Evolutionary conservation across 2,888 invertebrate genomes (phyloP).

Genomic region (Stramonita haemastoma): DNA sequence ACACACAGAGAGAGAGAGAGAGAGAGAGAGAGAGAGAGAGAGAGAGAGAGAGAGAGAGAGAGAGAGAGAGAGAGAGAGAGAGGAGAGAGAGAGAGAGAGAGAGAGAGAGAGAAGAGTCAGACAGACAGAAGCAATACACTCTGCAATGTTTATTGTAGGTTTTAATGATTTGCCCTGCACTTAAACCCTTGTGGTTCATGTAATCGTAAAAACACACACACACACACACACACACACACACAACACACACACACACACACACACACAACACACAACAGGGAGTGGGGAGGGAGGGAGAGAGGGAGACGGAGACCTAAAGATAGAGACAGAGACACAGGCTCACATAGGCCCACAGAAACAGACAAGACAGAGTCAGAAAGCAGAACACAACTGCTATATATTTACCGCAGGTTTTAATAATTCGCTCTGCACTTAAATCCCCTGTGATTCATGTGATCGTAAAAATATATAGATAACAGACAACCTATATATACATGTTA

Average conservation of each 20-base stretch:
- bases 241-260: neutral
- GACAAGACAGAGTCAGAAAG: too few relatives aligned
- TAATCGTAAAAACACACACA: neutral
- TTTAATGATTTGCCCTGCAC: too few relatives aligned
- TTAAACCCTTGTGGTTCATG: too few relatives aligned
- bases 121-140: neutral
- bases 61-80: neutral
- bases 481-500: too few relatives aligned
- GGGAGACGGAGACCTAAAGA: neutral
- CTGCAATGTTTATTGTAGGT: too few relatives aligned
- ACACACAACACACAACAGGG: too few relatives aligned
- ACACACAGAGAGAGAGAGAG: neutral
- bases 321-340: neutral
- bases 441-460: too few relatives aligned
- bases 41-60: neutral
- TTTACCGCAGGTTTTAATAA: too few relatives aligned
- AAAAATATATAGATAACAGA: too few relatives aligned
- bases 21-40: neutral
- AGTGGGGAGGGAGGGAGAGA: too few relatives aligned
- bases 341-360: neutral
- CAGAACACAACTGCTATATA: too few relatives aligned
- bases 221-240: constrained; percentile 12
- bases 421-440: neutral
- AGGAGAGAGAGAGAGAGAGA: neutral
- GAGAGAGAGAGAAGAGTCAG: neutral